Base-by-base conservation (phyloP, 2,797 vertebrate genomes). In the Coracias cyanogaster region DNA sequence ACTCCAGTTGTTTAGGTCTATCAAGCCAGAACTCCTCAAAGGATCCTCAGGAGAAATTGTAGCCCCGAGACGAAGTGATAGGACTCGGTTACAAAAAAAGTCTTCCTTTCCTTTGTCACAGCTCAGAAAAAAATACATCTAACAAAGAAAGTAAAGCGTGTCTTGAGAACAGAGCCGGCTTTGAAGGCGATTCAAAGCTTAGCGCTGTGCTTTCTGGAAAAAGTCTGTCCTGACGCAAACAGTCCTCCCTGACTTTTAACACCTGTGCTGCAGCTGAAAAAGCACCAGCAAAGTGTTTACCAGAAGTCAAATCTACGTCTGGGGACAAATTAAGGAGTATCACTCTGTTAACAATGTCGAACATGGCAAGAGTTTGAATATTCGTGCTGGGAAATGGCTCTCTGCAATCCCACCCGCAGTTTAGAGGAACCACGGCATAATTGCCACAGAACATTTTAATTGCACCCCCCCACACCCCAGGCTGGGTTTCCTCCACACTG, bases 161-260 rank as follows among this genome's bases (percentile, higher is more conserved):
- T 51, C 64, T 66, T 73, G 76, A 94, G 80, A 88, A 90, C 58
- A 72, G 45, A 93, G 39, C 6, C 39, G 66, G 80, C 85, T 96
- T 90, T 96, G 91, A 91, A 94, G 64, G 74, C 31, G 77, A 84
- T 35, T 94, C 85, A 91, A 89, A 95, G 67, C 70, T 35, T 18
- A 71, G 39, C 43, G 51, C 62, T 88, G 25, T 51, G 35, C 39
- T 64, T 79, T 76, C 73, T 69, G 51, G 72, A 65, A 85, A 73
- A 82, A 71, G 20, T 26, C 67, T 74, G 49, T 54, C 61, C 37
- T 28, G 19, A 62, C 45, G n/a, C 3, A 14, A 93, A 73, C 35
- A 55, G 67, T 69, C 69, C 58, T 93, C 46, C 62, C 65, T 7
- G 28, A 51, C 62, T 84, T 83, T 89, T 60, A 86, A 80, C n/a